These are phyloP conservation scores for Coracopsis vasa DNA, from an alignment of 2,113 vertebrate genomes.

Conservation along the genomic window DNA sequence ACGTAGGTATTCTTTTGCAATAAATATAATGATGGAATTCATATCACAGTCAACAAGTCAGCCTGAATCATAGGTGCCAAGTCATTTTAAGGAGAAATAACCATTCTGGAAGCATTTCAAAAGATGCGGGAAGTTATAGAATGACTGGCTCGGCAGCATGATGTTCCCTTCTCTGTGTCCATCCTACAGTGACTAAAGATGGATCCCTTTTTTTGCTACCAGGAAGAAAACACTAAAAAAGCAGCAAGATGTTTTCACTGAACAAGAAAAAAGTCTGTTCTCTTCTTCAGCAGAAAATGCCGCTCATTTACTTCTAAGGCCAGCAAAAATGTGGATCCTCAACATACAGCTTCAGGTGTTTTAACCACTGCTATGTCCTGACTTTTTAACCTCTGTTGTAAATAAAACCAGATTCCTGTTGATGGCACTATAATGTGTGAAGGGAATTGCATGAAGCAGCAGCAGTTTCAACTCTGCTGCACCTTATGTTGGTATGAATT, in stretches of 20 bases:
- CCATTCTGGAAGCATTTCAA: not conserved
- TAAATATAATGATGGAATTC: not conserved
- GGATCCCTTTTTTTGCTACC: not conserved
- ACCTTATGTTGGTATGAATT: not conserved
- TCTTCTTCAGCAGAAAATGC: not conserved
- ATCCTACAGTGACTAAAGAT: not conserved
- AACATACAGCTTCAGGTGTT: not conserved
- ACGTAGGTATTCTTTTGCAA: not conserved
- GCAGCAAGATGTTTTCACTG: not conserved
- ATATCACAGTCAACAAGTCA: not conserved
- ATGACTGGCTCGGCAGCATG: not conserved
- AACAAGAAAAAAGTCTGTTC: not conserved
- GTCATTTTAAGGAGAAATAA: not conserved
- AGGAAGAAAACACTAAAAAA: not conserved
- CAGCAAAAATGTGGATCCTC: not conserved
- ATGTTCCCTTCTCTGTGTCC: not conserved
- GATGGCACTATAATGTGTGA: accelerated
- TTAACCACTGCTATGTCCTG: not conserved
- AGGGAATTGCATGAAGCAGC: not conserved
- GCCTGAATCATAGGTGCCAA: not conserved
- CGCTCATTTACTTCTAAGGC: not conserved
- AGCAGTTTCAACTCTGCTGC: not conserved
- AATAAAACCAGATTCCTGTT: not conserved
- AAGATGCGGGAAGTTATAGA: not conserved
- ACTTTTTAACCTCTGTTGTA: not conserved